These are phyloP conservation scores for Anoplopoma fimbria DNA, from an alignment of 2,113 vertebrate genomes.

Conservation along the genomic window DNA sequence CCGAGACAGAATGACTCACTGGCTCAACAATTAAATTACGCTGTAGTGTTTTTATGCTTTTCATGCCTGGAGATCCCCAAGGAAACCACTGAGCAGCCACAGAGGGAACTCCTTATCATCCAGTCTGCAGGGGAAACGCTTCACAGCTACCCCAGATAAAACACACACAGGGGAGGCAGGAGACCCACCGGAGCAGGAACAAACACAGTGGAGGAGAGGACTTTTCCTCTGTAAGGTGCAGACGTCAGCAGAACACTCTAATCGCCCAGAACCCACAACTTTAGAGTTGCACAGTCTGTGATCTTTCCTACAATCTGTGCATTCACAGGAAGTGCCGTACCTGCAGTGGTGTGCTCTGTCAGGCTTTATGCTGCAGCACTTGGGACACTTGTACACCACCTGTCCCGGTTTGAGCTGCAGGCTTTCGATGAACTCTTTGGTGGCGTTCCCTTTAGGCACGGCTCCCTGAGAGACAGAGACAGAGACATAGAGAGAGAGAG, in stretches of 20 bases:
- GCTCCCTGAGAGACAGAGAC: constrained; percentile 86
- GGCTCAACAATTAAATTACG: constrained; percentile 65
- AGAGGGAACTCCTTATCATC: constrained; percentile 42
- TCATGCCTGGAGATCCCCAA: constrained; percentile 38
- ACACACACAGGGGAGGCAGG: constrained; percentile 6
- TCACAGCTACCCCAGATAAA: neutral
- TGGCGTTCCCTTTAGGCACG: constrained; percentile 98
- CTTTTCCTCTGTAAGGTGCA: constrained; percentile 22
- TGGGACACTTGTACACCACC: constrained; percentile 99
- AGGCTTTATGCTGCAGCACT: constrained; percentile 99
- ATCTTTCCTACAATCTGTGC: neutral
- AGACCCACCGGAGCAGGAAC: constrained; percentile 7
- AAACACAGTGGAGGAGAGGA: constrained; percentile 25
- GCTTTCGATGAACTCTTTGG: constrained; percentile 98
- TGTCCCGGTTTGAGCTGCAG: constrained; percentile 97
- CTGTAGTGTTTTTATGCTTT: constrained; percentile 61
- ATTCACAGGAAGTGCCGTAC: constrained; percentile 71
- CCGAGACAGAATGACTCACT: constrained; percentile 32
- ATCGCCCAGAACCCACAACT: neutral
- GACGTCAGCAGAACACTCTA: constrained; percentile 24
- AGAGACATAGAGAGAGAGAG: neutral
- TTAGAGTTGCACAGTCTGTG: constrained; percentile 5
- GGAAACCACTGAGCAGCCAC: constrained; percentile 35
- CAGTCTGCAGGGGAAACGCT: constrained; percentile 50
- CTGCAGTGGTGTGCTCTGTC: constrained; percentile 99